A percentile compares a stretch with the other conserved stretches of the same genome.
Conservation (phyloP, 1,140 invertebrate species). For the Diuraphis noxia region DNA sequence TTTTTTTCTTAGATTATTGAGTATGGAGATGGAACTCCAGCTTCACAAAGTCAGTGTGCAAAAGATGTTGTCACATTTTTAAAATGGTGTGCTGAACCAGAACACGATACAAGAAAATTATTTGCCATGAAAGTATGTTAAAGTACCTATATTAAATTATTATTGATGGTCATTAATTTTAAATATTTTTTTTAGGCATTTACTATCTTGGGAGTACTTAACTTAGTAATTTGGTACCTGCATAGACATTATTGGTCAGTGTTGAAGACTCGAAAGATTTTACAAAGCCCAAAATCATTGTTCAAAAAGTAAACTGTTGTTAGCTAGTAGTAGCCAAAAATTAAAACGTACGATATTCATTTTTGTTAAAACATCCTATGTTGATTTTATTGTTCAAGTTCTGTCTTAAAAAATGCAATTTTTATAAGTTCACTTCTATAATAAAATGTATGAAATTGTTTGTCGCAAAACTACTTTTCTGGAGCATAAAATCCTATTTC, state of each 20-base stretch:
- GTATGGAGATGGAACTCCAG: slow-evolving; percentile 86
- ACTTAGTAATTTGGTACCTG: slow-evolving; percentile 70
- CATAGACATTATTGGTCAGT: slow-evolving; percentile 85
- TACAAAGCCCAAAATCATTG: background rate
- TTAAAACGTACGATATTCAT: background rate
- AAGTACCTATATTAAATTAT: slow-evolving; percentile 40
- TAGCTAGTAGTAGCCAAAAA: background rate
- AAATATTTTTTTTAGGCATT: slow-evolving; percentile 62
- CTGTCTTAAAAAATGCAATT: background rate
- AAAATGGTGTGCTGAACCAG: slow-evolving; percentile 89
- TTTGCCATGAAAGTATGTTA: slow-evolving; percentile 79
- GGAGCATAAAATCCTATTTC: background rate
- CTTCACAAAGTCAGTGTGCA: slow-evolving; percentile 91
- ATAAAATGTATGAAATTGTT: background rate
- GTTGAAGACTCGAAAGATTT: slow-evolving; percentile 83
- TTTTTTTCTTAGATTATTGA: slow-evolving; percentile 67
- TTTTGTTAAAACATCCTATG: background rate
- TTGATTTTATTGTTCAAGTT: slow-evolving; percentile 24
- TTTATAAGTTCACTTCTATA: background rate
- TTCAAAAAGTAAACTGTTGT: slow-evolving; percentile 22
- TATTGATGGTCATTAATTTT: background rate
- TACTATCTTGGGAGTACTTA: slow-evolving; percentile 62
- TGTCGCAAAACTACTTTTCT: background rate
- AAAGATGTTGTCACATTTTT: slow-evolving; percentile 96
- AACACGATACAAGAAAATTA: slow-evolving; percentile 85